These are phyloP conservation scores for Aurelia aurita complex sp. Pacific DNA, from an alignment of 30 jellyfish, hydroid and myxozoan genomes.

Conservation along the genomic window DNA sequence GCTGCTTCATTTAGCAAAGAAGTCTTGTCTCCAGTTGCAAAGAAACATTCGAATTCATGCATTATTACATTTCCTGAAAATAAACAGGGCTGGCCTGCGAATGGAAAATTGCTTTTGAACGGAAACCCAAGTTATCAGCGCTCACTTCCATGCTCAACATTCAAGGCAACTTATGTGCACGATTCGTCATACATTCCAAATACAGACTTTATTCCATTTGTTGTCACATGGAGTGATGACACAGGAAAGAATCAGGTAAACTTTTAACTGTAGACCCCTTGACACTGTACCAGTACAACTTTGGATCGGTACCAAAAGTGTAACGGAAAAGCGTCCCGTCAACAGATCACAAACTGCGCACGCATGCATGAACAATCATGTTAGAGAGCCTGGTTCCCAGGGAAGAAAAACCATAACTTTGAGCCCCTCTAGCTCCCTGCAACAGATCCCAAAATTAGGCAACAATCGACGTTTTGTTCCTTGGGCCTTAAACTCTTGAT, in stretches of 20 bases:
- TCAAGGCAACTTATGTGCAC: slow-evolving; percentile 60
- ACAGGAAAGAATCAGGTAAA: background rate
- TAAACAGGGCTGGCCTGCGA: slow-evolving; percentile 47
- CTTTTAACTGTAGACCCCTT: no score
- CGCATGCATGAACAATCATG: no score
- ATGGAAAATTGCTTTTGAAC: slow-evolving; percentile 13
- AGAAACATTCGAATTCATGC: slow-evolving; percentile 7
- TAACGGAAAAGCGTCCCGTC: no score
- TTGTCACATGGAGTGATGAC: background rate
- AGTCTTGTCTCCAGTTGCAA: slow-evolving; percentile 16
- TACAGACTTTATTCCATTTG: slow-evolving; percentile 43
- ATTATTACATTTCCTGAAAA: background rate
- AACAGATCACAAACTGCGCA: no score
- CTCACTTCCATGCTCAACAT: slow-evolving; percentile 22
- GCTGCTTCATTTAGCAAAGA: slow-evolving; percentile 19
- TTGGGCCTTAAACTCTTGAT: no score
- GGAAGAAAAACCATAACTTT: no score
- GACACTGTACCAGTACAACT: no score
- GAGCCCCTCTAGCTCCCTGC: no score
- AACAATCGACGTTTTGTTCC: no score
- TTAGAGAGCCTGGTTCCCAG: no score
- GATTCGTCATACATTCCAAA: slow-evolving; percentile 60
- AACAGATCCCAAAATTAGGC: no score
- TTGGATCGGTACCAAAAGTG: no score
- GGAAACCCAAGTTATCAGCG: background rate